Conservation (phyloP, 2,888 invertebrate genomes). For the Shargacucullia verbasci region DNA sequence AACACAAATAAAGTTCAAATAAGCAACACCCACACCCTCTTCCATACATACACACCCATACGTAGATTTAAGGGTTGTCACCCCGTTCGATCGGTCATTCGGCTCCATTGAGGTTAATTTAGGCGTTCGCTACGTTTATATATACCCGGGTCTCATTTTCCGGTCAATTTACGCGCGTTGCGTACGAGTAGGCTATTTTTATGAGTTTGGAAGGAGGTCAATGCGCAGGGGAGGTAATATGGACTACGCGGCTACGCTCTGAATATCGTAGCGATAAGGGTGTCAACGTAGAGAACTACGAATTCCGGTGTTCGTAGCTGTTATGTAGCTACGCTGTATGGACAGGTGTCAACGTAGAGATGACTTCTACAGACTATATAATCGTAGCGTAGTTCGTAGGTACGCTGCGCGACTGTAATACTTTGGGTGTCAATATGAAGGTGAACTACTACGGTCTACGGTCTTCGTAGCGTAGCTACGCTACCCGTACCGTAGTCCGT, state of each 20-base stretch:
- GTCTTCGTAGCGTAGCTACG: background rate
- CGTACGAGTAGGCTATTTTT: constrained; percentile 21
- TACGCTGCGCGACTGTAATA: too few species aligned
- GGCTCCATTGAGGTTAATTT: constrained; percentile 30
- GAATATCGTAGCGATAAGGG: too few species aligned
- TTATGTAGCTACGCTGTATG: too few species aligned
- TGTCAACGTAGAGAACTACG: too few species aligned
- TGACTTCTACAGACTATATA: too few species aligned
- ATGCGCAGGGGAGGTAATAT: constrained; percentile 14
- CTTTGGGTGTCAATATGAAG: constrained; percentile 14
- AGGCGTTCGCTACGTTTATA: constrained; percentile 23
- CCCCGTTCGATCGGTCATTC: constrained; percentile 13
- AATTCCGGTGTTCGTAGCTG: too few species aligned
- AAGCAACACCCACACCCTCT: background rate
- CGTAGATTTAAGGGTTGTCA: constrained; percentile 7
- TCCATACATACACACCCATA: too few species aligned
- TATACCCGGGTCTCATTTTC: constrained; percentile 16
- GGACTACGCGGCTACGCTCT: background rate
- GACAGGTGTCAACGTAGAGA: too few species aligned
- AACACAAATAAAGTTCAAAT: constrained; percentile 9
- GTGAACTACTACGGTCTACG: constrained; percentile 11
- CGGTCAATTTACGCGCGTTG: constrained; percentile 5
- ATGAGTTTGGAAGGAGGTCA: constrained; percentile 19
- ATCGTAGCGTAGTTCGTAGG: too few species aligned
- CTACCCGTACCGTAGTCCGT: background rate